phyloP scores from a whole-genome alignment of 2,113 vertebrate species.

The Drymodes brunneopygia region DNA sequence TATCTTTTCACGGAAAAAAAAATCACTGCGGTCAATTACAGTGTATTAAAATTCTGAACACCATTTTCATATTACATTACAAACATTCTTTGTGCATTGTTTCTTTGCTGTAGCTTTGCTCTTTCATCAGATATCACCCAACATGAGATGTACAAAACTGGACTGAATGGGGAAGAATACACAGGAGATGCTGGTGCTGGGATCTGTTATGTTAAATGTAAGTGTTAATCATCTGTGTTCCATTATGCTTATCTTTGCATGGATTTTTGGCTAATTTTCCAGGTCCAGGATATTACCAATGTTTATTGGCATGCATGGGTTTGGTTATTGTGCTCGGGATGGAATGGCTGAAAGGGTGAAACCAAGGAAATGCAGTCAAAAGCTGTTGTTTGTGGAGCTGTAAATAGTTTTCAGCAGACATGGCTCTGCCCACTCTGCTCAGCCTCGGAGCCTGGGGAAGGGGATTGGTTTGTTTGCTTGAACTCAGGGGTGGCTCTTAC shows the following conservation, averaged over 20 bases:
- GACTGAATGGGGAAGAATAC: neutral
- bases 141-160: neutral
- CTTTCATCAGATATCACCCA: neutral
- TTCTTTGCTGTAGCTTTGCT: neutral
- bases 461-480: neutral
- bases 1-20: conserved; percentile 56
- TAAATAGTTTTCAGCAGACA: neutral
- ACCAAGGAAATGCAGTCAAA: neutral
- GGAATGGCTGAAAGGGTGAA: neutral
- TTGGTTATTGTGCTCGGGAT: neutral
- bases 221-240: neutral
- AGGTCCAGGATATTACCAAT: neutral
- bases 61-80: conserved; percentile 58
- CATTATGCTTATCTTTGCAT: neutral
- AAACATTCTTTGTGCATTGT: neutral
- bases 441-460: neutral
- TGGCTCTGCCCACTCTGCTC: neutral
- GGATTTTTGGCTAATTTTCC: neutral
- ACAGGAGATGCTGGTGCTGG: neutral
- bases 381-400: neutral
- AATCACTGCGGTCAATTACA: neutral
- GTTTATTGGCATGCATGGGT: neutral
- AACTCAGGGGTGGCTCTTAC: neutral
- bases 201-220: neutral
- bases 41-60: conserved; percentile 1